Evolutionary conservation across 2,797 vertebrate genomes (phyloP).

Genomic region (Echiichthys vipera): DNA sequence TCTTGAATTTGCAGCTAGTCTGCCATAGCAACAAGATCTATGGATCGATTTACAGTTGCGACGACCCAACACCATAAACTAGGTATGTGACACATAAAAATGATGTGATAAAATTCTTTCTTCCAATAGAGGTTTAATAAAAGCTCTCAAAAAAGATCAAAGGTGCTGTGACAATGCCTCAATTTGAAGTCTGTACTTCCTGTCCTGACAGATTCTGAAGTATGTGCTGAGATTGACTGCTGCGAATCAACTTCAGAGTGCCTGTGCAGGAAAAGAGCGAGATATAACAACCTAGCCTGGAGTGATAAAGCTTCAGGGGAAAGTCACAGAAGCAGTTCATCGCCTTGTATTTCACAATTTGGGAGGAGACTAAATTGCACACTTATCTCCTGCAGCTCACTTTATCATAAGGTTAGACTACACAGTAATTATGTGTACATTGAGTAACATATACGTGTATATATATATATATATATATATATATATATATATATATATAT

Average conservation of each 20-base stretch:
- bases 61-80: constrained; percentile 15
- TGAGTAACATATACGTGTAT: neutral
- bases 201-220: constrained; percentile 29
- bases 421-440: constrained; percentile 31
- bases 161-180: constrained; percentile 17
- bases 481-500: neutral
- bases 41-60: constrained; percentile 34
- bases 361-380: constrained; percentile 39
- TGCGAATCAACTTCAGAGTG: constrained; percentile 50
- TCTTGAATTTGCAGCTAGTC: constrained; percentile 44
- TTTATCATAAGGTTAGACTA: constrained; percentile 19
- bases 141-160: constrained; percentile 8
- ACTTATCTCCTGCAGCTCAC: constrained; percentile 35
- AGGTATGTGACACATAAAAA: constrained; percentile 2
- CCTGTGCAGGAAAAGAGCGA: constrained; percentile 35
- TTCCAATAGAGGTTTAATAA: constrained; percentile 21
- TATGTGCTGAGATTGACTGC: constrained; percentile 42
- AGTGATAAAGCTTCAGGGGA: constrained; percentile 45
- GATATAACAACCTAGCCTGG: constrained; percentile 28
- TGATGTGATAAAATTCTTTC: constrained; percentile 9
- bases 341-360: constrained; percentile 44
- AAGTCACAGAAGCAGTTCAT: constrained; percentile 40
- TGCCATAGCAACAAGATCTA: constrained; percentile 38
- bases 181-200: constrained; percentile 31
- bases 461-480: constrained; percentile 1